These are phyloP conservation scores for Rhagoletis pomonella DNA, from an alignment of 1,140 invertebrate species.

Conservation along the genomic window DNA sequence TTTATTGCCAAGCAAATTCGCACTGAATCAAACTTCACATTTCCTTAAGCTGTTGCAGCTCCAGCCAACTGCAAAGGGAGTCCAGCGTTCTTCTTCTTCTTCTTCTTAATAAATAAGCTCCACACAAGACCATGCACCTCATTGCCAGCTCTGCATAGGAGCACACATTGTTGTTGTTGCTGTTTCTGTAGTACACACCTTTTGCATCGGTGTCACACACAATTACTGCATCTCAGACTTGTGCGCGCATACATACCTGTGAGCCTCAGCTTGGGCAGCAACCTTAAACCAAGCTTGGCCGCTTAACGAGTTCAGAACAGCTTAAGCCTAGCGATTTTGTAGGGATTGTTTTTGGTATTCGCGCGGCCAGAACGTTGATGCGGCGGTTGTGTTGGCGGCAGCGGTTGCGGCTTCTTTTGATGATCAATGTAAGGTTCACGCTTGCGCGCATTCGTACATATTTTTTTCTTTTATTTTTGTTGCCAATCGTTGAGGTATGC, in stretches of 20 bases:
- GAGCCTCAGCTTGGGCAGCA: background rate
- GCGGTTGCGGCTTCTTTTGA: constrained; percentile 35
- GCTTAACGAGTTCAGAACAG: constrained; percentile 33
- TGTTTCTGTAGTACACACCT: background rate
- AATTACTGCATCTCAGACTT: background rate
- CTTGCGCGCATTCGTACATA: background rate
- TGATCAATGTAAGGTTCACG: constrained; percentile 25
- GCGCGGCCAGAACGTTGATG: background rate
- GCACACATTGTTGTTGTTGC: background rate
- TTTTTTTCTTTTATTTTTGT: constrained; percentile 1
- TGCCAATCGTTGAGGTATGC: background rate
- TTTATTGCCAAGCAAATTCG: constrained; percentile 31
- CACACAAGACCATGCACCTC: background rate
- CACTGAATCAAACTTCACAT: constrained; percentile 1
- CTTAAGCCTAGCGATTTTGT: constrained; percentile 1
- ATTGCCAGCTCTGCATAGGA: background rate
- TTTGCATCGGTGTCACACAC: constrained; percentile 20
- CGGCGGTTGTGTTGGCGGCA: background rate
- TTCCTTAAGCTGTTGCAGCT: background rate
- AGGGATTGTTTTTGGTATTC: background rate
- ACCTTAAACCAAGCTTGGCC: background rate
- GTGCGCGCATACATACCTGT: background rate
- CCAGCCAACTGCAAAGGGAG: background rate
- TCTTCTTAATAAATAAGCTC: background rate
- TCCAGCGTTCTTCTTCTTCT: background rate